Percentiles rank a stretch among this genome's conserved stretches.
Conservation (phyloP, 1,140 invertebrate genomes). For the Archegozetes longisetosus region DNA sequence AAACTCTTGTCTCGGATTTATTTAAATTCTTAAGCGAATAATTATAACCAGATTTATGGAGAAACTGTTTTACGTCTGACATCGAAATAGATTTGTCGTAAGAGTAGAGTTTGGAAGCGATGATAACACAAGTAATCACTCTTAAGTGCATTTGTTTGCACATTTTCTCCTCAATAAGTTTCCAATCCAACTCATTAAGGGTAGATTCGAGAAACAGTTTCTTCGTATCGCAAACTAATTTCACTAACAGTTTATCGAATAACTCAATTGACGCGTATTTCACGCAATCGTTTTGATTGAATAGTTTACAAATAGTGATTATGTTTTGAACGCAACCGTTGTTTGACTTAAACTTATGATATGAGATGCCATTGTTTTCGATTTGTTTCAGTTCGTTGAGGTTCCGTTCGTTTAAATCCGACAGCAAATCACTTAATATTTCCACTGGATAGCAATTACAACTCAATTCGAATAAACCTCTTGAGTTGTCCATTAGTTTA, state of each 20-base stretch:
- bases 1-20: not conserved
- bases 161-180: not conserved
- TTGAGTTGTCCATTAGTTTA: no score
- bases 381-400: not conserved
- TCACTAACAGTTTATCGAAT: not conserved
- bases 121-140: not conserved
- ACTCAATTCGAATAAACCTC: no score
- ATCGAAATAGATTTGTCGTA: not conserved
- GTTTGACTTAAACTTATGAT: not conserved
- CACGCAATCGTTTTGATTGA: not conserved
- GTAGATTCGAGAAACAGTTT: not conserved
- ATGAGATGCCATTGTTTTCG: not conserved
- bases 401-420: not conserved
- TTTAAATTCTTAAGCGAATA: not conserved
- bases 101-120: not conserved
- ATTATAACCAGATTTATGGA: not conserved
- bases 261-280: not conserved
- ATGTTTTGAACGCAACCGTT: not conserved
- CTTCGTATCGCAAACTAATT: not conserved
- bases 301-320: not conserved
- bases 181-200: not conserved
- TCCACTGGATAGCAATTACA: no score
- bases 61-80: not conserved
- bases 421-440: not conserved
- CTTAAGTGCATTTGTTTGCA: not conserved